These are phyloP conservation scores for Euborellia annulipes DNA, from an alignment of 1,140 invertebrate genomes.

Conservation along the genomic window DNA sequence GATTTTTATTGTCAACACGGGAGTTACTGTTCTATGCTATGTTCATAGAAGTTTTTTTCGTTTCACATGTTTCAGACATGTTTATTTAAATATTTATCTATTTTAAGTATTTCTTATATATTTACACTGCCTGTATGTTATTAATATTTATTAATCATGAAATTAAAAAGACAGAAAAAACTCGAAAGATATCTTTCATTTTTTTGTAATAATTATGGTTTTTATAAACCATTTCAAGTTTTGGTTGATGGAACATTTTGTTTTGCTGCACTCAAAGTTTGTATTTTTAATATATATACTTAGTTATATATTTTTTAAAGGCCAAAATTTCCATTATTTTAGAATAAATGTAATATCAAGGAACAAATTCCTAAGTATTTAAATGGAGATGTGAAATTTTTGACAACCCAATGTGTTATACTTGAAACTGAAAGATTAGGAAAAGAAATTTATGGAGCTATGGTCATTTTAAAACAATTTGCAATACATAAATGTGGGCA, in stretches of 20 bases:
- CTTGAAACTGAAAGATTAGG: constrained; percentile 81
- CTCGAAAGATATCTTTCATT: constrained; percentile 65
- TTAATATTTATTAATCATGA: constrained; percentile 50
- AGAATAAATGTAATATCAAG: constrained; percentile 57
- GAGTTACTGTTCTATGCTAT: too few relatives aligned
- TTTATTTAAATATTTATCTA: too few relatives aligned
- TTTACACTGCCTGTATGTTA: too few relatives aligned
- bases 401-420: constrained; percentile 85
- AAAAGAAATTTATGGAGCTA: constrained; percentile 58
- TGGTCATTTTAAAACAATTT: constrained; percentile 76
- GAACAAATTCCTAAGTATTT: constrained; percentile 91
- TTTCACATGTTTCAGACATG: too few relatives aligned
- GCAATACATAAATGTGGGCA: constrained; percentile 71
- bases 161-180: constrained; percentile 73
- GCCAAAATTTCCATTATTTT: constrained; percentile 18
- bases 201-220: constrained; percentile 76
- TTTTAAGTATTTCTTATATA: too few relatives aligned
- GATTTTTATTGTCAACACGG: too few relatives aligned
- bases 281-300: constrained; percentile 16
- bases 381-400: constrained; percentile 62
- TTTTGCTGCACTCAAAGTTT: constrained; percentile 66
- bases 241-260: constrained; percentile 93
- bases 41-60: too few relatives aligned
- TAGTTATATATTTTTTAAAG: constrained; percentile 6
- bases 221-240: constrained; percentile 74